Percentiles rank a stretch among this genome's conserved stretches.
Conservation (phyloP, 1,140 invertebrate genomes). For the Doryteuthis pealeii region DNA sequence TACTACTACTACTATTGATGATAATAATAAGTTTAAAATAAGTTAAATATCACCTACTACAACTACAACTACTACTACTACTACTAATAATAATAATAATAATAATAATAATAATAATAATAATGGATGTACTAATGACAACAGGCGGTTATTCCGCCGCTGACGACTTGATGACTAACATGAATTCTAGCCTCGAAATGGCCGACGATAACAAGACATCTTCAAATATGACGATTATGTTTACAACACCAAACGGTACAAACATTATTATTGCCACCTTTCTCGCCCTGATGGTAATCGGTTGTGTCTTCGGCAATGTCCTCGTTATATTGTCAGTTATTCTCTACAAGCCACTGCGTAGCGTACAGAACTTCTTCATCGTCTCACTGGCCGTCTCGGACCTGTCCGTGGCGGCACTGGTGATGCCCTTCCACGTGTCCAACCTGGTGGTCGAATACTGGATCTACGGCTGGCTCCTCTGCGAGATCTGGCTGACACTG, state of each 20-base stretch:
- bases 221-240: neutral
- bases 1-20: no score
- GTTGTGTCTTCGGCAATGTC: conserved; percentile 76
- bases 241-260: neutral
- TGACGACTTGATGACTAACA: no score
- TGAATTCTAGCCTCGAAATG: no score
- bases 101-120: no score
- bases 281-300: neutral
- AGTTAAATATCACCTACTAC: no score
- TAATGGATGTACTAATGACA: no score
- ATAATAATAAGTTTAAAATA: no score
- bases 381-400: conserved; percentile 94
- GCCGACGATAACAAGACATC: neutral
- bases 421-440: conserved; percentile 94
- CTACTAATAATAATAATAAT: no score
- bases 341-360: conserved; percentile 88
- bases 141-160: no score
- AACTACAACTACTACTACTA: no score
- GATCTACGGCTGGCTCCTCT: conserved; percentile 87
- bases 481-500: conserved; percentile 93
- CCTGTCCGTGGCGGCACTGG: conserved; percentile 87
- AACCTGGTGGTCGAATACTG: conserved; percentile 78
- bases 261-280: neutral
- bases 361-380: conserved; percentile 96
- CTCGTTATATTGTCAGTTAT: conserved; percentile 94